Evolutionary conservation across 1,140 invertebrate genomes (phyloP).

Genomic region (Elysia chlorotica): DNA sequence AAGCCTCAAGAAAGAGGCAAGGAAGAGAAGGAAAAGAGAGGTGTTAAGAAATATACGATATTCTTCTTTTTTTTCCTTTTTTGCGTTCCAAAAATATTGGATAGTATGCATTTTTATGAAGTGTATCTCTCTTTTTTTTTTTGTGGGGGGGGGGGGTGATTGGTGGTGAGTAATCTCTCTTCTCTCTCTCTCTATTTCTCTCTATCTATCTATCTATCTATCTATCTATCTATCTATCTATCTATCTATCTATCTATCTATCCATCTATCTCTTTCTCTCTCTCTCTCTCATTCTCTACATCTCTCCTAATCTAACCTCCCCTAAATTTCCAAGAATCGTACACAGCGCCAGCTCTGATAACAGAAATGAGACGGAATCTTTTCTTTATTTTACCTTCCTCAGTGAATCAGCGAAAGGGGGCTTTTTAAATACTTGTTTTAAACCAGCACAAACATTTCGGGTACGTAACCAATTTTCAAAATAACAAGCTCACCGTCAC

Average conservation of each 20-base stretch:
- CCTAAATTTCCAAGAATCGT: too few relatives aligned
- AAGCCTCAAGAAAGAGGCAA: background rate
- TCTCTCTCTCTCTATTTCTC: background rate
- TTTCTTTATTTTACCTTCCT: too few relatives aligned
- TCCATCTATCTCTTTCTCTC: constrained; percentile 1
- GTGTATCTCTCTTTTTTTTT: too few relatives aligned
- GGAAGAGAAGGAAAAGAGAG: background rate
- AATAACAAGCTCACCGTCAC: too few relatives aligned
- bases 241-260: background rate
- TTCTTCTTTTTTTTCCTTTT: background rate
- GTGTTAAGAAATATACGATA: background rate
- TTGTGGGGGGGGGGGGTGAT: background rate
- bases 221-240: background rate
- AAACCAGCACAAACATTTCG: too few relatives aligned
- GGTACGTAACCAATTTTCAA: too few relatives aligned
- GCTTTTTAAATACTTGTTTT: too few relatives aligned
- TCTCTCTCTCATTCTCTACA: background rate
- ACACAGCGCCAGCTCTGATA: too few relatives aligned
- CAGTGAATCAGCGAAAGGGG: too few relatives aligned
- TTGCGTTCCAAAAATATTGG: background rate
- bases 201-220: background rate
- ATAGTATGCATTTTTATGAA: too few relatives aligned
- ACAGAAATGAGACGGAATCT: too few relatives aligned
- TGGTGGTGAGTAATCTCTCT: background rate
- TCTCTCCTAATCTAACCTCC: background rate